phyloP scores from a whole-genome alignment of 2,888 invertebrate species.

The Lithodes maja region DNA sequence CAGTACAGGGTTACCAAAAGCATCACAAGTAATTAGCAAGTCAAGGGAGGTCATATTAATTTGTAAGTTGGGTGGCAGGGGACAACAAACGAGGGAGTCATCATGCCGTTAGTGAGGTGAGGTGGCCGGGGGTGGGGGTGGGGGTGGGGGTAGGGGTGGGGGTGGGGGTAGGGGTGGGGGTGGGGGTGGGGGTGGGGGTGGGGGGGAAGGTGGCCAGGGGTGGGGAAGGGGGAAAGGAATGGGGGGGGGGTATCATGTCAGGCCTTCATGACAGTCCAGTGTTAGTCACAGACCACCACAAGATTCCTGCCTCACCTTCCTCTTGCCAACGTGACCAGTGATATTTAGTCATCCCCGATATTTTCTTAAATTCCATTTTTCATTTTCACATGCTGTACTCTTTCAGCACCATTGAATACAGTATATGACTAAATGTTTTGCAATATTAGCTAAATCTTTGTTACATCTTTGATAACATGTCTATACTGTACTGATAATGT shows the following conservation, averaged over 20 bases:
- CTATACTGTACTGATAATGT: too few species aligned
- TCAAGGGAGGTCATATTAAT: too few species aligned
- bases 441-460: too few species aligned
- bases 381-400: too few species aligned
- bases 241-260: too few species aligned
- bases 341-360: conserved; percentile 37
- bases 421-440: too few species aligned
- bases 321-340: conserved; percentile 61
- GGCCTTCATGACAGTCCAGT: neutral
- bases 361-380: too few species aligned
- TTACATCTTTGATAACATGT: too few species aligned
- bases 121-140: neutral
- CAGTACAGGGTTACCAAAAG: too few species aligned
- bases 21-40: too few species aligned
- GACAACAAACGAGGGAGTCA: neutral
- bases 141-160: neutral
- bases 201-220: neutral
- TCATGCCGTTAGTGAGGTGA: conserved; percentile 49
- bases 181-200: neutral
- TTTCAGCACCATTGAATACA: too few species aligned
- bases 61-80: neutral
- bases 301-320: conserved; percentile 57
- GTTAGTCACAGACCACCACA: conserved; percentile 49
- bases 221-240: neutral
- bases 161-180: neutral